Evolutionary conservation across 2,888 invertebrate genomes (phyloP), one percentile per base, ranked within the genome.

Genomic region (Atethmia centrago): DNA sequence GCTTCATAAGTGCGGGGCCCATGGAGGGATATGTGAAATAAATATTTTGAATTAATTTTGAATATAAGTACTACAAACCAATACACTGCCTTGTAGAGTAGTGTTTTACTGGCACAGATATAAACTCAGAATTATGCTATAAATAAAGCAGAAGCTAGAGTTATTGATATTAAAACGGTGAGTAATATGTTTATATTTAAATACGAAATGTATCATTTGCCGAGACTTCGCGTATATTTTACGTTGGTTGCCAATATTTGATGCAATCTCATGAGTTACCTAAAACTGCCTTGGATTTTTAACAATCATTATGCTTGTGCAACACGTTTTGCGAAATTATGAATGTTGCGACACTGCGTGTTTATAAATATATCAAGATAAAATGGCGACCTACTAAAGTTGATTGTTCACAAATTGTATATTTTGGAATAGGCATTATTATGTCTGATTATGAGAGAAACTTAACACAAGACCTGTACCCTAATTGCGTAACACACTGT

Each of bases 141-240:
- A 62, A 82, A 71, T 82, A 40, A 71, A 58, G 42, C 56, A 66
- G 58, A 71, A 77, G 62, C 71, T 62, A 65, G 21, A 82, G 47
- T 78, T 79, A 73, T 79, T 79, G 55, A 82, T 80, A 78, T 59
- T 67, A 61, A 79, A 70, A 55, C 31, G 25, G 45, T 64, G 64
- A 72, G 83, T 71, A 67, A 78, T 59, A 61, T 68, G 64, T 73
- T 73, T 49, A 83, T 47, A 79, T 83, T 83, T 83, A 68, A 80
- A 83, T 83, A 63, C 10, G 47, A 56, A 72, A 73, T 79, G 61
- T 79, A 80, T 66, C 40, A 40, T 64, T 78, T 36, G 53, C 25
- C 36, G 49, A 63, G 49, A 42, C 69, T 64, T 42, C 10, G n/a
- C 53, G 72, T 71, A 83, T 79, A 80, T 61, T 68, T 80, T 63